phyloP scores from a whole-genome alignment of 30 jellyfish, hydroid and myxozoan genomes.

The Clytia hemisphaerica region DNA sequence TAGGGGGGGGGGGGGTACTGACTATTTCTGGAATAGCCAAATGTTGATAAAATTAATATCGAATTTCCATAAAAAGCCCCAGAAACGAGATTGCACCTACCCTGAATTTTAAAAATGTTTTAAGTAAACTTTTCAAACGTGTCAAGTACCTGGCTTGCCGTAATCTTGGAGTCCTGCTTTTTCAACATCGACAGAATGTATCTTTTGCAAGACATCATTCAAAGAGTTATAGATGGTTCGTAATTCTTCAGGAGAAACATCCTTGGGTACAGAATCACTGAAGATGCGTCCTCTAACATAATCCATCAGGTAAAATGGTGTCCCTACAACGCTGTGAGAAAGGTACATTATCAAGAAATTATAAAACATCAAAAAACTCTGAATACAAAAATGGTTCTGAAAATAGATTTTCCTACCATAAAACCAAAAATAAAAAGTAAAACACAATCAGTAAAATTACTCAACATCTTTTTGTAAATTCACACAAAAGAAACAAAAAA shows the following conservation, averaged over 20 bases:
- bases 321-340: constrained; percentile 61
- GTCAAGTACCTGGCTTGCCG: constrained; percentile 64
- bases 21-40: no score
- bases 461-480: neutral
- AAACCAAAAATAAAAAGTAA: neutral
- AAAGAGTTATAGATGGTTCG: constrained; percentile 51
- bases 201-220: constrained; percentile 47
- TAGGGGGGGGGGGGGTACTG: no score
- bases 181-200: constrained; percentile 80
- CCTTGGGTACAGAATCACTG: constrained; percentile 42
- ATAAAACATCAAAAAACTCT: no score
- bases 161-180: constrained; percentile 67
- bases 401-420: neutral
- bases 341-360: neutral
- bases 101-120: neutral
- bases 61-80: no score
- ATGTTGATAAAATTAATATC: no score
- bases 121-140: neutral
- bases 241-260: constrained; percentile 49
- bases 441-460: neutral
- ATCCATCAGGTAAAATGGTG: constrained; percentile 77
- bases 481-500: neutral
- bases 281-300: constrained; percentile 73
- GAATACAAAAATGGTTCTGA: no score
- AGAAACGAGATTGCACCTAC: no score